phyloP scores from a whole-genome alignment of 2,113 vertebrate species.

The Mastomys natalensis region DNA sequence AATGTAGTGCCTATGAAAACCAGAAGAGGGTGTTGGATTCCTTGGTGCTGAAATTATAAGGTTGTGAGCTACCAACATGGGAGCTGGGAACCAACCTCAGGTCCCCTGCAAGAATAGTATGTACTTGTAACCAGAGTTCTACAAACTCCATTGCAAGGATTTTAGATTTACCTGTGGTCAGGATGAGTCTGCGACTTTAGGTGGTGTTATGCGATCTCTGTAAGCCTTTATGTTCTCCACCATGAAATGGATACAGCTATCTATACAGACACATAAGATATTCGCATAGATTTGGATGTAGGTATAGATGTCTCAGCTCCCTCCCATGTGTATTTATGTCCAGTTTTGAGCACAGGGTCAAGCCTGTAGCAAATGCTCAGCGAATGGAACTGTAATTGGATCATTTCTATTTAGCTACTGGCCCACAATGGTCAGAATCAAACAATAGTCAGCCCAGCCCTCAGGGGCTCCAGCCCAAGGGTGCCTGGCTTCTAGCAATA shows the following conservation, averaged over 20 bases:
- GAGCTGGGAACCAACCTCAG: not conserved
- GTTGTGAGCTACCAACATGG: not conserved
- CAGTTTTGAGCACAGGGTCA: not conserved
- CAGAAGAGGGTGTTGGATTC: not conserved
- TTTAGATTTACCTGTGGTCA: not conserved
- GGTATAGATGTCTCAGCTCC: not conserved
- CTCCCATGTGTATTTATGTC: rapidly evolving
- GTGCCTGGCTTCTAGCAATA: not conserved
- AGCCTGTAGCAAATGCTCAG: not conserved
- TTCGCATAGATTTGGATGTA: not conserved
- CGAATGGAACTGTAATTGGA: not conserved
- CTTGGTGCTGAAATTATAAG: not conserved
- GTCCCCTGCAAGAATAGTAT: not conserved
- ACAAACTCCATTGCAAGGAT: no score
- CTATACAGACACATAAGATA: not conserved
- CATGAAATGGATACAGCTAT: not conserved
- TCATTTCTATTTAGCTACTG: not conserved
- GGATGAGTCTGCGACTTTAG: not conserved
- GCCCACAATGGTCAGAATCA: no score
- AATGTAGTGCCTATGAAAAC: not conserved
- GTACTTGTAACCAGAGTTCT: not conserved
- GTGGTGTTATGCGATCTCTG: not conserved
- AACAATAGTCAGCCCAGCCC: not conserved
- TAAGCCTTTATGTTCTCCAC: not conserved
- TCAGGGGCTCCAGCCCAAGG: rapidly evolving